Percentiles rank a stretch among this genome's conserved stretches.
These are phyloP conservation scores for Lottia scabra DNA, from an alignment of 2,888 invertebrate species.

Conservation along the genomic window DNA sequence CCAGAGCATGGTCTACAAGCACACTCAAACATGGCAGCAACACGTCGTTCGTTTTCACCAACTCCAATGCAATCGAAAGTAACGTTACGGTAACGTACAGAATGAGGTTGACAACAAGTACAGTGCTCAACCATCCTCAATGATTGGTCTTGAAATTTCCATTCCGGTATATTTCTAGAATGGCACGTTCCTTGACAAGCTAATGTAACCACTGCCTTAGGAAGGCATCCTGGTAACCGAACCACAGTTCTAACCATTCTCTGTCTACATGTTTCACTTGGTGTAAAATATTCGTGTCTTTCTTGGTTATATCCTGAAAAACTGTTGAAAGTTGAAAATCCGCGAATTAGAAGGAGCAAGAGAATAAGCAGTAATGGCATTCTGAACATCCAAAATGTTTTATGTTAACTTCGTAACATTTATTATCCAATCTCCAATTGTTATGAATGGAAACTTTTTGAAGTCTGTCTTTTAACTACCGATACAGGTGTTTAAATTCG, in stretches of 20 bases:
- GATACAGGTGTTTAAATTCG: too few relatives aligned
- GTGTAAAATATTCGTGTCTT: slow-evolving; percentile 16
- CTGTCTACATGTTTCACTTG: slow-evolving; percentile 24
- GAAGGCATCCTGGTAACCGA: slow-evolving; percentile 27
- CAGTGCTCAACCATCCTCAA: slow-evolving; percentile 30
- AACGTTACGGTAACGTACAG: slow-evolving; percentile 13
- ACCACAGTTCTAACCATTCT: background rate
- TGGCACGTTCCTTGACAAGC: slow-evolving; percentile 34
- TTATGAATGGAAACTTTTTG: too few relatives aligned
- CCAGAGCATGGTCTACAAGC: slow-evolving; percentile 39
- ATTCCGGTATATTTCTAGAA: slow-evolving; percentile 34
- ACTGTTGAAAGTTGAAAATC: too few relatives aligned
- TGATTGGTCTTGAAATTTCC: slow-evolving; percentile 26
- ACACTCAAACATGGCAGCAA: slow-evolving; percentile 27
- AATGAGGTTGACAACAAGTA: slow-evolving; percentile 36
- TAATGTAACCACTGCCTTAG: slow-evolving; percentile 17
- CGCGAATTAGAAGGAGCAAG: too few relatives aligned
- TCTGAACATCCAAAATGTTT: too few relatives aligned
- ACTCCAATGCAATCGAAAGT: slow-evolving; percentile 26
- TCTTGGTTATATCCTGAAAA: slow-evolving; percentile 16
- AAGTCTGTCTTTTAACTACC: too few relatives aligned
- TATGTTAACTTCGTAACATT: too few relatives aligned
- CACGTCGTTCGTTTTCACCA: background rate
- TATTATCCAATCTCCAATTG: too few relatives aligned
- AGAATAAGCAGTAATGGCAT: too few relatives aligned